Conservation (phyloP, 2,888 invertebrate species). For the Globia sparganii region DNA sequence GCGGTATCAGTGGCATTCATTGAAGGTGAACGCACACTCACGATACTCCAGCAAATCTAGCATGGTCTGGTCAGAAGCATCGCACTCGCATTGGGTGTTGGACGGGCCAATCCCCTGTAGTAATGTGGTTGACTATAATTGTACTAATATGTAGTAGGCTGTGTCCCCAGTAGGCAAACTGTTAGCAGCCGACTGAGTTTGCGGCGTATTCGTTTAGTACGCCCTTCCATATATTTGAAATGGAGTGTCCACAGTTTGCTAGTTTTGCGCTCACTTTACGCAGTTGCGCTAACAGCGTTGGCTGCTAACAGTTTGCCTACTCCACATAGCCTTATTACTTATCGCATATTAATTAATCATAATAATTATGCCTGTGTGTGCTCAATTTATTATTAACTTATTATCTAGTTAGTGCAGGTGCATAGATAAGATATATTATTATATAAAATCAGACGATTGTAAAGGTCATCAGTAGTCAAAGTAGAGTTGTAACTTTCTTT, state of each 20-base stretch:
- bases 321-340: too few species aligned
- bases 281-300: too few species aligned
- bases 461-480: constrained; percentile 43
- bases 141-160: too few species aligned
- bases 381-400: constrained; percentile 26
- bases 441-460: constrained; percentile 41
- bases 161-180: too few species aligned
- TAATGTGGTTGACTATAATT: too few species aligned
- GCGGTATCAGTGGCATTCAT: neutral
- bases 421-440: constrained; percentile 39
- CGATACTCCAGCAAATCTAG: neutral
- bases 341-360: constrained; percentile 37
- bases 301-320: too few species aligned
- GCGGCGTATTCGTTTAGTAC: too few species aligned
- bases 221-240: too few species aligned
- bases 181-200: too few species aligned
- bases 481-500: constrained; percentile 18
- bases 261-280: too few species aligned
- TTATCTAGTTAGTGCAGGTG: constrained; percentile 46
- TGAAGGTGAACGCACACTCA: neutral
- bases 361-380: neutral
- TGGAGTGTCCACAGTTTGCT: too few species aligned
- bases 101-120: neutral
- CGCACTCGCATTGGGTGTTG: neutral
- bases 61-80: neutral